A percentile compares a stretch with the other conserved stretches of the same genome.
phyloP scores from a whole-genome alignment of 2,888 invertebrate species.

The Thymelicus acteon region DNA sequence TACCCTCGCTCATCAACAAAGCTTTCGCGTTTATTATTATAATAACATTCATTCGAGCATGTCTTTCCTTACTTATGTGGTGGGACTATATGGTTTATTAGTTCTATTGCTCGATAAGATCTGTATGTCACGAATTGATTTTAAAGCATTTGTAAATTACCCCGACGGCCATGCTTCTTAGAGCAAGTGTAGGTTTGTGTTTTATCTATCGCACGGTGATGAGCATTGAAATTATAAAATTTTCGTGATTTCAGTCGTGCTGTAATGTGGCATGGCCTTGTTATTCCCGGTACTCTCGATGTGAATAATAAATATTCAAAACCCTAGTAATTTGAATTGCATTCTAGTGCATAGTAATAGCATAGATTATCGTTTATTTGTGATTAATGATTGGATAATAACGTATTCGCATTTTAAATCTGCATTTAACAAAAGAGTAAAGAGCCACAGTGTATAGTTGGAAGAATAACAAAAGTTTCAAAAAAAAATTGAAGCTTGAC shows the following conservation, averaged over 20 bases:
- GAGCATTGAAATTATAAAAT: conserved; percentile 47
- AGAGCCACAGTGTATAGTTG: conserved; percentile 34
- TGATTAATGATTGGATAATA: conserved; percentile 56
- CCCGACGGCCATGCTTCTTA: conserved; percentile 70
- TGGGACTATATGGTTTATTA: conserved; percentile 75
- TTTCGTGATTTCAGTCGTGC: conserved; percentile 52
- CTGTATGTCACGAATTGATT: conserved; percentile 64
- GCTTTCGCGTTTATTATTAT: conserved; percentile 74
- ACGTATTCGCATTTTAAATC: conserved; percentile 45
- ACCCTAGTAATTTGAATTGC: conserved; percentile 58
- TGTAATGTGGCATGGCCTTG: conserved; percentile 69
- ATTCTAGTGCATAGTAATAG: conserved; percentile 64
- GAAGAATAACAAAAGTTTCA: conserved; percentile 22
- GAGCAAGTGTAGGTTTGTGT: conserved; percentile 58
- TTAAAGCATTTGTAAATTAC: conserved; percentile 64
- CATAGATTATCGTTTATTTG: conserved; percentile 58
- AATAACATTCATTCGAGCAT: conserved; percentile 80
- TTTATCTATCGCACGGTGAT: conserved; percentile 52
- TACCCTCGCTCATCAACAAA: conserved; percentile 56
- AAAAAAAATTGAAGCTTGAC: background rate
- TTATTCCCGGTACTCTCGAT: conserved; percentile 55
- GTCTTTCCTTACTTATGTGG: conserved; percentile 74
- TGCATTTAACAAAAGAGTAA: conserved; percentile 44
- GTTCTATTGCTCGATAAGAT: conserved; percentile 69
- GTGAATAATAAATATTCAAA: conserved; percentile 58